Evolutionary conservation across 2,797 vertebrate species (phyloP).

Genomic region (Myotis daubentonii): DNA sequence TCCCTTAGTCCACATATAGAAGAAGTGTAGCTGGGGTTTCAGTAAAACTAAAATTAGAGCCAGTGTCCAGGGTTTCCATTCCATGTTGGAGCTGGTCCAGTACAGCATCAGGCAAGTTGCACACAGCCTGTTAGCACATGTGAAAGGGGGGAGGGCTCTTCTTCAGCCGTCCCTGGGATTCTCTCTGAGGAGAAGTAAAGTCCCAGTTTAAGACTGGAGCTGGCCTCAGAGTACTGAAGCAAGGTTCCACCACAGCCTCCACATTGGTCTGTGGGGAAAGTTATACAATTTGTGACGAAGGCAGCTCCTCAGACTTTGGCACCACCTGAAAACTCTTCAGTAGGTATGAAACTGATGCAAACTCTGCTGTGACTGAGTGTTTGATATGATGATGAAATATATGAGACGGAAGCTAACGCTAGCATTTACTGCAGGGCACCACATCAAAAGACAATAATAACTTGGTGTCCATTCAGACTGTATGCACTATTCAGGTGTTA

Average conservation of each 20-base stretch:
- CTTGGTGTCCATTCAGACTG: background rate
- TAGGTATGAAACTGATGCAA: conserved; percentile 90
- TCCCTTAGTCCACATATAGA: background rate
- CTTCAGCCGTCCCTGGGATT: conserved; percentile 88
- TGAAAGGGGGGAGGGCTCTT: conserved; percentile 85
- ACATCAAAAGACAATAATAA: conserved; percentile 90
- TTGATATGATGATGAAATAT: conserved; percentile 95
- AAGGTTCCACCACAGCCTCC: conserved; percentile 84
- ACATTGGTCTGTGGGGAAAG: conserved; percentile 92
- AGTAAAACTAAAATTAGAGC: background rate
- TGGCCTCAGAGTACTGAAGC: conserved; percentile 86
- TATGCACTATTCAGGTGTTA: conserved; percentile 73
- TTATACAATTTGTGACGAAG: conserved; percentile 92
- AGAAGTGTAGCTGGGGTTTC: background rate
- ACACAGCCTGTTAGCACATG: conserved; percentile 91
- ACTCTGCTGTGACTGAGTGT: conserved; percentile 92
- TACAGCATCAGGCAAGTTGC: background rate
- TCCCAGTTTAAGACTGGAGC: conserved; percentile 92
- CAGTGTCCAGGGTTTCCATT: background rate
- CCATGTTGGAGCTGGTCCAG: background rate
- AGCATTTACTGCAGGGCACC: conserved; percentile 92
- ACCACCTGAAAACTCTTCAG: conserved; percentile 92
- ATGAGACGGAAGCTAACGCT: conserved; percentile 94
- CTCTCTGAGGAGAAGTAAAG: conserved; percentile 85
- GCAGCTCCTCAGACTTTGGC: conserved; percentile 90